Base-by-base conservation (phyloP, 2,113 vertebrate genomes). In the Platycercus adscitus region DNA sequence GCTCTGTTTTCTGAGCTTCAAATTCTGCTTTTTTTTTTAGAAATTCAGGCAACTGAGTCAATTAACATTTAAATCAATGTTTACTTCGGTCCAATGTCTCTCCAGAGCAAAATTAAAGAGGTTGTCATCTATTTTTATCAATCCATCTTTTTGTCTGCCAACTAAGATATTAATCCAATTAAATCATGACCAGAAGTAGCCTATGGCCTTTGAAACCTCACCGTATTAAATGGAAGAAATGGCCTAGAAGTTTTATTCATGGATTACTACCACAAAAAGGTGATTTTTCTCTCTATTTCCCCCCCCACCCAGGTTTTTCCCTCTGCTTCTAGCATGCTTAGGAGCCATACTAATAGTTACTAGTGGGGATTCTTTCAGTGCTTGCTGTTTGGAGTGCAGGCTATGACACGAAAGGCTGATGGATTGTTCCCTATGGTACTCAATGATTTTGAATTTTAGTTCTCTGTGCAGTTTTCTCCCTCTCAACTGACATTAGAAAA, bases 261-360 rank as follows among this genome's bases (percentile, higher is more conserved):
- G 31, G 20, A 77, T 87, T 81, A 5, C 18, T 77, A 68, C 31
- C 7, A 70, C 9, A 64, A 61, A 82, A 90, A 65, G 1, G 1
- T 77, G 33, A 72, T 68, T 79, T 73, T 55, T 13, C 44, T 8
- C 6, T 58, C 4, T 10, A 10, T 28, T 37, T 10, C 0, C 0
- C 23, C 1, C 10, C 0, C 0, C 26, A 0, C 44, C 1, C 44
- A 6, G 2, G 2, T 41, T 46, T 52, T 52, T 2, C 1, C 8
- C 2, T 60, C 82, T 84, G 18, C 37, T 56, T 87, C 28, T 58
- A 23, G 14, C 31, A 70, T 19, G 41, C 6, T 11, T 25, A 81
- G 25, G 47, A 89, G 31, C 2, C 26, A 71, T 44, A 70, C 78
- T 47, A 85, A 43, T 20, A 81, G 23, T 52, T 70, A 43, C 39